Base-by-base conservation (phyloP, 2,113 vertebrate genomes). In the Entelurus aequoreus region DNA sequence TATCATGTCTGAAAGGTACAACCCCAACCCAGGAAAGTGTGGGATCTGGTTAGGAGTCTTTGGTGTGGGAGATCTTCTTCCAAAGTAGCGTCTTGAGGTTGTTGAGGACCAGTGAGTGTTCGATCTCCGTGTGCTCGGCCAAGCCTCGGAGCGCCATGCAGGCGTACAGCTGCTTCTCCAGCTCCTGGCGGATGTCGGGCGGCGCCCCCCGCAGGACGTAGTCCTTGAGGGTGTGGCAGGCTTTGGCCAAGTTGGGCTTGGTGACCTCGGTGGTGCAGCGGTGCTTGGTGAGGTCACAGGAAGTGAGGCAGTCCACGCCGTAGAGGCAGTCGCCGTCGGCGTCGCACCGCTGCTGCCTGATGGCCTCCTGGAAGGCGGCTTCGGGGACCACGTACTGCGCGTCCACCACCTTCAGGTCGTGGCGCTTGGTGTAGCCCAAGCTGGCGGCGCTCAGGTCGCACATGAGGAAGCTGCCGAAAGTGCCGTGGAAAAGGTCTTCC, bases 61-160 rank as follows among this genome's bases (percentile, higher is more conserved):
- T 98, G 0, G 94, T 98, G 62, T 99, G 94, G 19, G 97, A 98
- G 74, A 99, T 99, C 83, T 96, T 97, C 86, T 99, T 98, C 97
- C 97, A 99, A 56, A 98, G 69, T 81, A 98, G 84, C 49, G 94
- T 95, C 89, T 98, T 99, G 55, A 99, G 86, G 66, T 97, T 98
- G 88, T 98, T 99, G 40, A 99, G 87, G 77, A 97, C 94, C 57
- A 99, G 91, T 6, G 97, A 98, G 78, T 99, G 97, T 71, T 99
- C 94, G 80, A 99, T 97, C 83, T 99, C 97, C 94, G 97, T 97
- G 85, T 95, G 94, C 68, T 93, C 92, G 2, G 93, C 88, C n/a
- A 91, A 89, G 21, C 94, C 94, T 83, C 93, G 94, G 49, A 99
- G 92, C 53, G 94, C 94, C 49, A 96, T 92, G 71, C 97, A 99